These are phyloP conservation scores for Phanerotoma sp. DNA, from an alignment of 2,888 invertebrate genomes.

Conservation along the genomic window DNA sequence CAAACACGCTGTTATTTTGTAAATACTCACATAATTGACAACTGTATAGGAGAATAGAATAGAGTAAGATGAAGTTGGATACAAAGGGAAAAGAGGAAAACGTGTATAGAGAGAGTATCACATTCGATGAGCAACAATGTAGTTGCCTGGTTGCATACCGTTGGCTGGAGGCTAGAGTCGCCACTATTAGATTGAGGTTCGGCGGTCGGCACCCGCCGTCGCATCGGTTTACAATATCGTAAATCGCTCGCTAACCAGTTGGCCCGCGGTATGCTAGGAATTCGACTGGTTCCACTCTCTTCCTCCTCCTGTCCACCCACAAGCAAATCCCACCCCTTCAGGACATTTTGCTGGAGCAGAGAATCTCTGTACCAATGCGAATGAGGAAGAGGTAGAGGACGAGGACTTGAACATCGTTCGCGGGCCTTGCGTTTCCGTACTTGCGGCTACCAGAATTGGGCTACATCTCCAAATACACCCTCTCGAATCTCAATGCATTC, in stretches of 20 bases:
- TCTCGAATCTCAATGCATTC: constrained; percentile 16
- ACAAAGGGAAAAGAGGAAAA: not conserved
- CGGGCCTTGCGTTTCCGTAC: constrained; percentile 41
- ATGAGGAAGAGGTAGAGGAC: constrained; percentile 26
- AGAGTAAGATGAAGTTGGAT: not conserved
- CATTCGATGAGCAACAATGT: constrained; percentile 38
- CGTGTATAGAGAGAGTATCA: constrained; percentile 16
- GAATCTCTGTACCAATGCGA: constrained; percentile 17
- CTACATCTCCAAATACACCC: constrained; percentile 33
- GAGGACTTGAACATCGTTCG: constrained; percentile 39
- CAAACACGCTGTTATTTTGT: no score
- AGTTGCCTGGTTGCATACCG: constrained; percentile 35
- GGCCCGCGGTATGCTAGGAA: constrained; percentile 54
- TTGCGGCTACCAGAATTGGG: constrained; percentile 37
- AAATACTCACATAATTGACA: not conserved
- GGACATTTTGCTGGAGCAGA: constrained; percentile 19
- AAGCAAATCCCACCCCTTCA: constrained; percentile 11
- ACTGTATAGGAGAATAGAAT: not conserved
- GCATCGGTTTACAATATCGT: constrained; percentile 57
- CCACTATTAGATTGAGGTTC: constrained; percentile 54
- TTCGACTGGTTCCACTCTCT: constrained; percentile 43
- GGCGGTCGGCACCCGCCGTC: constrained; percentile 47
- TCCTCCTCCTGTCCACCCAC: constrained; percentile 21
- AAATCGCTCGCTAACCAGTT: constrained; percentile 57
- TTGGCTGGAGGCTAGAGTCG: constrained; percentile 45